A percentile compares a stretch with the other conserved stretches of the same genome.
phyloP scores from a whole-genome alignment of 2,888 invertebrate species.

The Nomada flava region DNA sequence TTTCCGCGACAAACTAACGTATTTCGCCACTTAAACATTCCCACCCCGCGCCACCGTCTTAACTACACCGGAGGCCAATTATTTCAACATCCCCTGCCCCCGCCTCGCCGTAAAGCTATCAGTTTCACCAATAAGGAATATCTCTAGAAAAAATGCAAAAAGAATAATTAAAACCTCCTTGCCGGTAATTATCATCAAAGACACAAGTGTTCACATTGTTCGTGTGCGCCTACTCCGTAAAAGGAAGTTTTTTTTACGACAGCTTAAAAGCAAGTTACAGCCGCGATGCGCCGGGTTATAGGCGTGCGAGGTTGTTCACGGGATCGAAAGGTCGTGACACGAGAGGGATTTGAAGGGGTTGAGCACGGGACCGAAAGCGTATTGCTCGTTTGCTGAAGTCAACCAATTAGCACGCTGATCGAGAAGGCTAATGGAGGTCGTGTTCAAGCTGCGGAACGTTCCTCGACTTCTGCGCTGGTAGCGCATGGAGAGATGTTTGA shows the following conservation, averaged over 20 bases:
- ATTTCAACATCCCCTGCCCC: too few relatives aligned
- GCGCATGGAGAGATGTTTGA: slow-evolving; percentile 55
- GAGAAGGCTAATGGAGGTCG: slow-evolving; percentile 75
- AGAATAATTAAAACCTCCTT: neutral
- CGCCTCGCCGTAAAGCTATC: too few relatives aligned
- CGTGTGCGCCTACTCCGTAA: too few relatives aligned
- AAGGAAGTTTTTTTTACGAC: slow-evolving; percentile 2
- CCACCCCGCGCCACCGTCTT: too few relatives aligned
- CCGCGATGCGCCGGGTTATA: neutral
- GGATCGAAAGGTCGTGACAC: slow-evolving; percentile 17
- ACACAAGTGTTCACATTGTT: neutral
- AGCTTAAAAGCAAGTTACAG: slow-evolving; percentile 14
- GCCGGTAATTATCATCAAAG: neutral
- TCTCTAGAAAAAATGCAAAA: neutral
- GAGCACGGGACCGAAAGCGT: slow-evolving; percentile 19
- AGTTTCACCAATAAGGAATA: neutral
- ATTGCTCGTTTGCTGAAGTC: slow-evolving; percentile 61
- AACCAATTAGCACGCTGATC: slow-evolving; percentile 74
- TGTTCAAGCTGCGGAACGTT: slow-evolving; percentile 70
- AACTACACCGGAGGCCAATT: too few relatives aligned
- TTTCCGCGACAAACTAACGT: too few relatives aligned
- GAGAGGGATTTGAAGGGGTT: neutral
- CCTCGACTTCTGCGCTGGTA: slow-evolving; percentile 63
- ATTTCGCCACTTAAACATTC: too few relatives aligned
- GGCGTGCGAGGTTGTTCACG: slow-evolving; percentile 1